These are phyloP conservation scores for Cerceris ruficornis DNA, from an alignment of 2,888 invertebrate genomes.

Conservation along the genomic window DNA sequence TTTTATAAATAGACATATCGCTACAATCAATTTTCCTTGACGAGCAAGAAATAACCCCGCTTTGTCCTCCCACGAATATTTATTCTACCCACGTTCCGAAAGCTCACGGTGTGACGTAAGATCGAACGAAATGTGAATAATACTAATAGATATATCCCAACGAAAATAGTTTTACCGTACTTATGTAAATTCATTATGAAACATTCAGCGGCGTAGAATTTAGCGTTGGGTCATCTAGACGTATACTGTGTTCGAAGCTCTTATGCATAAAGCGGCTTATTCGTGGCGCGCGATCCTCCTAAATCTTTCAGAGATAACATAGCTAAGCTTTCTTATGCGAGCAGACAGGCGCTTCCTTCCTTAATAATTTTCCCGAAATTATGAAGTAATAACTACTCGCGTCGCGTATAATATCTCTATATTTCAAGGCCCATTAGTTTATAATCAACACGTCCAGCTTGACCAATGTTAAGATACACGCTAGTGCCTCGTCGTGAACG, in stretches of 20 bases:
- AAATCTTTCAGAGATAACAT: conserved; percentile 76
- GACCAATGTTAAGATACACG: conserved; percentile 71
- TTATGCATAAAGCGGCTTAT: conserved; percentile 63
- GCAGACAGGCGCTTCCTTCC: conserved; percentile 78
- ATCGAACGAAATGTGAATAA: conserved; percentile 7
- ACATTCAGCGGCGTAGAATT: conserved; percentile 38
- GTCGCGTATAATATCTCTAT: conserved; percentile 81
- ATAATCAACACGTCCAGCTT: conserved; percentile 80
- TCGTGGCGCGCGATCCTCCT: conserved; percentile 63
- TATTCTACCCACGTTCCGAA: too few species aligned
- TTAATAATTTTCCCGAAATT: conserved; percentile 77
- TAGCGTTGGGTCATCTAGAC: conserved; percentile 48
- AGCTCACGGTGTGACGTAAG: neutral
- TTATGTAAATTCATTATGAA: conserved; percentile 59
- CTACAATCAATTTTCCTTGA: too few species aligned
- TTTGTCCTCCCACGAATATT: too few species aligned
- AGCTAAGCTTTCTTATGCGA: conserved; percentile 79
- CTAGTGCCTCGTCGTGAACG: conserved; percentile 68
- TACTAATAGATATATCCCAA: conserved; percentile 39
- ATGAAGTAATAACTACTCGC: conserved; percentile 74
- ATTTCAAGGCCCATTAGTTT: conserved; percentile 80
- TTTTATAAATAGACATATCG: too few species aligned
- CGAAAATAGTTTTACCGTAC: conserved; percentile 30
- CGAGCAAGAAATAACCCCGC: too few species aligned
- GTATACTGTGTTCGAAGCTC: conserved; percentile 45